Base-by-base conservation (phyloP, 2,888 invertebrate species). In the Homarus gammarus region DNA sequence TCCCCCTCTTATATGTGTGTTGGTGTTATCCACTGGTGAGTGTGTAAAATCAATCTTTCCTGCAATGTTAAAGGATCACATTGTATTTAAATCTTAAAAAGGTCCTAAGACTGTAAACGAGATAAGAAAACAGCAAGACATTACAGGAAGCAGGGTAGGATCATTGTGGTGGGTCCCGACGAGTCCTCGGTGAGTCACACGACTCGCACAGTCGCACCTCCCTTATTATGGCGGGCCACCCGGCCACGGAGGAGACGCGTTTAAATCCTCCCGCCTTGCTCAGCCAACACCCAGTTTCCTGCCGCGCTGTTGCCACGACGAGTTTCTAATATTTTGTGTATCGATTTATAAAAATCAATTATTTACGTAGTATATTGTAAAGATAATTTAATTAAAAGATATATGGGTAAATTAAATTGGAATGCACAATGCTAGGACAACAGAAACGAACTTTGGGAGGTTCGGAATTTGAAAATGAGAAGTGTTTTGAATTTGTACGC, bases 221-320 rank as follows among this genome's bases (percentile, higher is more conserved):
- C n/a, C n/a, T n/a, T n/a, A n/a, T n/a, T n/a, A n/a, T n/a, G n/a
- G n/a, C n/a, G n/a, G n/a, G n/a, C n/a, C n/a, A n/a, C n/a, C n/a
- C n/a, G n/a, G 36, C 27, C 22, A 31, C 31, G 40, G 22, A n/a
- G 49, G 40, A 15, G 79, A 51, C 40, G 86, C 86, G 79, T 89
- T 89, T 78, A 89, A 89, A 89, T 89, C 83, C 88, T 89, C 84
- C 68, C 88, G 88, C 77, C 77, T 64, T 40, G 10, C 68, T 22
- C 78, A 27, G 83, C 88, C 88, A 75, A 61, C 84, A 77, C 88
- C 88, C 88, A 77, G 51, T 38, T 49, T 36, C 73, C 86, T 44
- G 27, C 73, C 51, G 72, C 86, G 70, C n/a, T n/a, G 84, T 70
- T 89, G 88, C 88, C 88, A 84, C 27, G 44, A 8, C 44, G n/a